phyloP scores from a whole-genome alignment of 2,888 invertebrate genomes.

The Elegia similella region DNA sequence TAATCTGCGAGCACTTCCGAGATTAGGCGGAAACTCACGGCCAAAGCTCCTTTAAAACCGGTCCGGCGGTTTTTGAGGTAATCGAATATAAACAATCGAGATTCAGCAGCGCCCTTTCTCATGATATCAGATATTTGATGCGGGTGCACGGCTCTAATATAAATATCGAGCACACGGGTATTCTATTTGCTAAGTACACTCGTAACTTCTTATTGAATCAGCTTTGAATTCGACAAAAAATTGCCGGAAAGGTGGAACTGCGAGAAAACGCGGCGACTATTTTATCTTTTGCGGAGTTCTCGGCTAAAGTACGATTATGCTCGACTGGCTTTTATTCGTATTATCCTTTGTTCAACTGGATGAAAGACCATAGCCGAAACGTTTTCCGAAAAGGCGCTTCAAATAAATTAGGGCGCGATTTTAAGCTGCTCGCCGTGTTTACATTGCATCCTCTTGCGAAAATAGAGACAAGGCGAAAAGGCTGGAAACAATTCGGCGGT shows the following conservation, averaged over 20 bases:
- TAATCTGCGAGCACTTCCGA: conserved; percentile 24
- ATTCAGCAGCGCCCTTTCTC: conserved; percentile 33
- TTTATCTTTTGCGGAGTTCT: conserved; percentile 60
- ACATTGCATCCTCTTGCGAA: conserved; percentile 53
- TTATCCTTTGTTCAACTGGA: conserved; percentile 71
- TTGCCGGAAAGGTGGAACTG: conserved; percentile 56
- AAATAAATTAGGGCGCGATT: conserved; percentile 69
- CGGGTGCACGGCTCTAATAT: conserved; percentile 22
- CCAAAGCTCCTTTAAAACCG: conserved; percentile 32
- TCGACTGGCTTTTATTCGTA: conserved; percentile 70
- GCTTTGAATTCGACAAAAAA: conserved; percentile 57
- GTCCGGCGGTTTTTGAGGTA: conserved; percentile 46
- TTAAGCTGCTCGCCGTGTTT: conserved; percentile 59
- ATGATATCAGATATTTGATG: conserved; percentile 17
- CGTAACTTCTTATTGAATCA: conserved; percentile 68
- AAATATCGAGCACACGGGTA: conserved; percentile 25
- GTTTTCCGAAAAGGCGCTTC: conserved; percentile 62
- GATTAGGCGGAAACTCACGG: conserved; percentile 19
- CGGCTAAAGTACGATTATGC: conserved; percentile 64
- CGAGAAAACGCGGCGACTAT: conserved; percentile 64
- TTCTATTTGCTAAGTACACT: conserved; percentile 47
- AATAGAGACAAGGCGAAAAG: conserved; percentile 57
- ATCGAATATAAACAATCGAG: conserved; percentile 59
- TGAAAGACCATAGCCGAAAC: conserved; percentile 64
- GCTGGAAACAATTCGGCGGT: conserved; percentile 52